These are phyloP conservation scores for Capitulum mitella DNA, from an alignment of 2,888 invertebrate species.

Conservation along the genomic window DNA sequence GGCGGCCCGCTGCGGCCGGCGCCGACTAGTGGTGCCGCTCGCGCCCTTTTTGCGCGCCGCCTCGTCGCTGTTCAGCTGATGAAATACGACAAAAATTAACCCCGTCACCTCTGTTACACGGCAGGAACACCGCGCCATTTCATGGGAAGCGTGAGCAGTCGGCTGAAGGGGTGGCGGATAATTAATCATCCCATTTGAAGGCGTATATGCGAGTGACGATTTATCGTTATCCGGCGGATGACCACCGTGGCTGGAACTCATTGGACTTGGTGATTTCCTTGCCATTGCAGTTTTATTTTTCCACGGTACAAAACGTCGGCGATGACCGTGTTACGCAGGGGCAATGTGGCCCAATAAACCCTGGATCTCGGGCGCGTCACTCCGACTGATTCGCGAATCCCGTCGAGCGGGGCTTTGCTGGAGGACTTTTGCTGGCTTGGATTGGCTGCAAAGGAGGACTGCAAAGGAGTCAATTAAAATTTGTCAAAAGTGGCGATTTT, in stretches of 20 bases:
- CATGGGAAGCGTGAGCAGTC: background rate
- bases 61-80: background rate
- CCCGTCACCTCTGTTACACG: background rate
- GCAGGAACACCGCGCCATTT: background rate
- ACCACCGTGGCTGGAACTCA: background rate
- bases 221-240: background rate
- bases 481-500: conserved; percentile 1
- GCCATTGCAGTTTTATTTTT: background rate
- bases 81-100: conserved; percentile 10
- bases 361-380: background rate
- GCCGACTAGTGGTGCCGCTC: background rate
- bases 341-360: background rate
- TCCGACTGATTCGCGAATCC: background rate
- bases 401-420: background rate
- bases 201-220: background rate
- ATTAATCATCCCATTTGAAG: background rate
- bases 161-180: background rate
- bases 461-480: conserved; percentile 5
- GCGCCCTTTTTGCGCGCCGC: background rate
- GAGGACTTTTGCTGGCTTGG: background rate
- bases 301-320: background rate
- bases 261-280: background rate
- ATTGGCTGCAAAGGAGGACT: background rate
- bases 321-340: background rate
- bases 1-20: background rate